A percentile compares a stretch with the other conserved stretches of the same genome.
Evolutionary conservation across 2,113 vertebrate genomes (phyloP).

Genomic region (Tympanuchus pallidicinctus): DNA sequence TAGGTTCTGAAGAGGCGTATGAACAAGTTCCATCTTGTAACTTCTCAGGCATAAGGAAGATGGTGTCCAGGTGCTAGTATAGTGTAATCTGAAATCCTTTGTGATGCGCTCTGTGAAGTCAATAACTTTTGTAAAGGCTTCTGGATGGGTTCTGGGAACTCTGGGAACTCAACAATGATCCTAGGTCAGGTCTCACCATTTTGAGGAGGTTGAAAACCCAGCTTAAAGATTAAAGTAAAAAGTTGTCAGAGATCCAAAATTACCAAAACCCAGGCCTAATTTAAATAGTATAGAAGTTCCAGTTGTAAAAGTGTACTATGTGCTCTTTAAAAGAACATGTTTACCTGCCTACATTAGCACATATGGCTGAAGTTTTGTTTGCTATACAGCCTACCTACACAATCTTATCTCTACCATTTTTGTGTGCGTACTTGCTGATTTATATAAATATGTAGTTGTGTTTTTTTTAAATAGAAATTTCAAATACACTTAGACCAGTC

Average conservation of each 20-base stretch:
- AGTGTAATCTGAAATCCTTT: not conserved
- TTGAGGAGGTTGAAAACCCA: slow-evolving; percentile 2
- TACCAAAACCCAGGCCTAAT: not conserved
- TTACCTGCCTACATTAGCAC: not conserved
- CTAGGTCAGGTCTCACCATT: not conserved
- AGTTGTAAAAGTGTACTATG: not conserved
- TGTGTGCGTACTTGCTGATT: not conserved
- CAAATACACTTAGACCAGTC: not conserved
- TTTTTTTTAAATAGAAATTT: slow-evolving; percentile 1
- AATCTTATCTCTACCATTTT: not conserved
- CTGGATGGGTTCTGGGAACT: not conserved
- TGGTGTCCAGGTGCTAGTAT: not conserved
- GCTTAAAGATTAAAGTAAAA: not conserved
- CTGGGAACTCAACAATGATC: not conserved
- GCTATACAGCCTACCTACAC: not conserved
- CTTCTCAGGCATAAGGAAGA: not conserved
- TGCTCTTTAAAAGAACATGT: not conserved
- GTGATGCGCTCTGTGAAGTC: rapidly evolving
- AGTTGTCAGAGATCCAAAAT: slow-evolving; percentile 5
- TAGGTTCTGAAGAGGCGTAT: not conserved
- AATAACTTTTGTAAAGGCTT: not conserved
- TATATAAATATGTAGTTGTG: not conserved
- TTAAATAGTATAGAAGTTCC: not conserved
- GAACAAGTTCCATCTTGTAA: not conserved
- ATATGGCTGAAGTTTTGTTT: not conserved